These are phyloP conservation scores for Grammomys dolichurus DNA, from an alignment of 2,113 vertebrate genomes.

Conservation along the genomic window DNA sequence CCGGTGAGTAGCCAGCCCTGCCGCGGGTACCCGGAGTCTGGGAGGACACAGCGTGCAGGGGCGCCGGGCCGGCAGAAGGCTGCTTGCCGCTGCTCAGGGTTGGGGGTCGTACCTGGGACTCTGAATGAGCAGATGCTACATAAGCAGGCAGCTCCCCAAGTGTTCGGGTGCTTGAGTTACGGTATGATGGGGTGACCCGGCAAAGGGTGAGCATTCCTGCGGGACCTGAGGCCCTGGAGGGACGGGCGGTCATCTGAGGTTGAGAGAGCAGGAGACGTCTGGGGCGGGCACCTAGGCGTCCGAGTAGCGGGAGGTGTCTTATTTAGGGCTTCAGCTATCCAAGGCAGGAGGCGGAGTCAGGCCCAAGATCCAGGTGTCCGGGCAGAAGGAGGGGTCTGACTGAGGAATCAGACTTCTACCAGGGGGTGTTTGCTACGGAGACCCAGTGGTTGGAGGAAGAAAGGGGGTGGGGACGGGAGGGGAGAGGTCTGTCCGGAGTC, in stretches of 20 bases:
- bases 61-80: not conserved
- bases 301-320: not conserved
- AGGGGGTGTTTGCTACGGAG: constrained; percentile 1
- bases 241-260: not conserved
- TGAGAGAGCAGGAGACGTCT: constrained; percentile 3
- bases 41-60: constrained; percentile 53
- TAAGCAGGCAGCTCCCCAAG: not conserved
- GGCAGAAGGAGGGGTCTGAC: constrained; percentile 47
- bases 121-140: constrained; percentile 25
- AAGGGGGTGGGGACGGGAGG: not conserved
- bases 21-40: not conserved
- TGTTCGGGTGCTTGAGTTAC: not conserved
- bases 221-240: constrained; percentile 53
- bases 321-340: not conserved
- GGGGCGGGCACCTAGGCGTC: not conserved
- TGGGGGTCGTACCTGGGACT: constrained; percentile 51
- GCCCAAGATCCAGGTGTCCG: constrained; percentile 44
- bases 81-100: constrained; percentile 11
- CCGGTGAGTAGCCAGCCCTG: constrained; percentile 66
- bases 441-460: not conserved
- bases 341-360: constrained; percentile 48
- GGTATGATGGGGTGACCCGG: not conserved
- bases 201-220: not conserved
- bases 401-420: constrained; percentile 21
- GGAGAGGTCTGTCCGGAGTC: not conserved